Conservation (phyloP, 2,113 vertebrate species). For the Hyperopisus bebe region DNA sequence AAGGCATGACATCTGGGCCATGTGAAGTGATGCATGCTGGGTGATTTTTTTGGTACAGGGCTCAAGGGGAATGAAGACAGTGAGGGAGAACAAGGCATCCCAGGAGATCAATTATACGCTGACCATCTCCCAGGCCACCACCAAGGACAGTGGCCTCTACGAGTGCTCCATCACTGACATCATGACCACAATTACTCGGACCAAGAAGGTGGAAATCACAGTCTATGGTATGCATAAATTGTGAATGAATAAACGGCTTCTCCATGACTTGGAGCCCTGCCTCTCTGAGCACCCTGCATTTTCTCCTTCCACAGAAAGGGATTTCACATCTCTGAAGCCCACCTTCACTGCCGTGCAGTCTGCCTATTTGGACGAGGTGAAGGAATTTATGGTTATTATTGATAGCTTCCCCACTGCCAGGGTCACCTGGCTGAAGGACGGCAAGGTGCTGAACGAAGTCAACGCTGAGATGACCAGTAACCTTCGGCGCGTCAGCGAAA, state of each 20-base stretch:
- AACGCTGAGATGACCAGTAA: conserved; percentile 82
- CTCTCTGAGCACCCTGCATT: background rate
- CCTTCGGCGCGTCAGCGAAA: conserved; percentile 67
- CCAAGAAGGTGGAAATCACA: conserved; percentile 70
- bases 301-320: conserved; percentile 63
- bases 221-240: conserved; percentile 71
- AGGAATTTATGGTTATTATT: conserved; percentile 73
- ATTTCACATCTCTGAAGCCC: conserved; percentile 72
- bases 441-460: conserved; percentile 71
- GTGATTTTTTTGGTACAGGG: conserved; percentile 37
- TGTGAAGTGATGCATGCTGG: background rate
- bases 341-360: conserved; percentile 67
- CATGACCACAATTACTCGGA: conserved; percentile 71
- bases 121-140: conserved; percentile 73
- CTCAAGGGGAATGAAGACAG: conserved; percentile 49
- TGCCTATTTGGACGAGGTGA: conserved; percentile 82
- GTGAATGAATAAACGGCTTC: background rate
- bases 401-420: conserved; percentile 72
- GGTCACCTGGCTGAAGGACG: conserved; percentile 87
- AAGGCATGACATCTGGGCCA: background rate
- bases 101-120: conserved; percentile 75
- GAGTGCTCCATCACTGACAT: conserved; percentile 81
- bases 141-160: conserved; percentile 88
- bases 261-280: background rate
- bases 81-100: conserved; percentile 56